Evolutionary conservation across 2,888 invertebrate species (phyloP).

Genomic region (Parnassius glacialis): DNA sequence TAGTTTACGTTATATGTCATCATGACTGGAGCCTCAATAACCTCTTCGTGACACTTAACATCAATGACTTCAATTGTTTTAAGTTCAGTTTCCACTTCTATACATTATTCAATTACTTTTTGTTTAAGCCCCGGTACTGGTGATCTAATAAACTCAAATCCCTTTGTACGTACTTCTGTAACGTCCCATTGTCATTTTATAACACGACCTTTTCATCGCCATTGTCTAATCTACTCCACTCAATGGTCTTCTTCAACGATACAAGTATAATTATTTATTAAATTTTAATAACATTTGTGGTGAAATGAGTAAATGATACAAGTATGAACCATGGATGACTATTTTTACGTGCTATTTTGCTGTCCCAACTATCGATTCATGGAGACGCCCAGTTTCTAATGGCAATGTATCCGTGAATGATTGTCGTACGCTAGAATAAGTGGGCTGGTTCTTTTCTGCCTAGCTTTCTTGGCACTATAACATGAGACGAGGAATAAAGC

Average conservation of each 20-base stretch:
- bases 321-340: no score
- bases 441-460: no score
- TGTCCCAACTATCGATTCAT: no score
- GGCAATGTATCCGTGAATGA: no score
- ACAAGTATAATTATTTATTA: conserved; percentile 89
- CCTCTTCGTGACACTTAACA: conserved; percentile 67
- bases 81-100: conserved; percentile 83
- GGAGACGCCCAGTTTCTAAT: no score
- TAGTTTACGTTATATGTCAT: conserved; percentile 67
- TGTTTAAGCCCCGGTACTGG: conserved; percentile 94
- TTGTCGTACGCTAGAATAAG: no score
- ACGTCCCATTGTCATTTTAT: conserved; percentile 93
- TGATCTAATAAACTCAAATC: conserved; percentile 87
- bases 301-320: no score
- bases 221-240: conserved; percentile 91
- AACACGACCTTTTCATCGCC: conserved; percentile 93
- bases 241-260: conserved; percentile 94
- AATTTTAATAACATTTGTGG: no score
- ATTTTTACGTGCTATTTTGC: no score
- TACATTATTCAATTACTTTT: conserved; percentile 82
- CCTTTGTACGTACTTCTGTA: conserved; percentile 87
- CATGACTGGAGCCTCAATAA: conserved; percentile 71
- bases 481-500: no score
- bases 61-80: conserved; percentile 74
- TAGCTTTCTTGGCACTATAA: no score